Base-by-base conservation (phyloP, 2,113 vertebrate species). In the Tretioscincus oriximinensis region DNA sequence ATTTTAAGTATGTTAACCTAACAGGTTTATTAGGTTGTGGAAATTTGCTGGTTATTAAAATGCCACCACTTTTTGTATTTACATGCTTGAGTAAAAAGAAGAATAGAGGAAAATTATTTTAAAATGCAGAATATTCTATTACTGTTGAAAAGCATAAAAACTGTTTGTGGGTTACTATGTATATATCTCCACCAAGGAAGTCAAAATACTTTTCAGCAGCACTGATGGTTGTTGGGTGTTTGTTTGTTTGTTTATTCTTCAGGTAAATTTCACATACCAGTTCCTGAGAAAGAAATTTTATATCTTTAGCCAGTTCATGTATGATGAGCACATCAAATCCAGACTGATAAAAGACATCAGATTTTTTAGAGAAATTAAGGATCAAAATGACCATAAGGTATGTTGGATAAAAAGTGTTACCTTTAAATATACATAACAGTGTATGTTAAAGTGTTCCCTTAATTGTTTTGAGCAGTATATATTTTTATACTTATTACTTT, bases 231-330 rank as follows among this genome's bases (percentile, higher is more conserved):
- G 14, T 41, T 41, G 35, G 35, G 35, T 41, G 35, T 41, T 41
- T 41, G 2, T 68, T 83, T 68, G 20, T 58, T 88, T 26, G 88
- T 80, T 86, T 74, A 64, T 69, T 12, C 66, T 45, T 45, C 88
- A 99, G 98, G 98, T 99, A 71, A 99, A 99, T 91, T 99, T 99
- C 89, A 99, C 98, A 49, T 99, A 99, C 91, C 98, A 99, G 78
- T 99, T 99, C 93, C 94, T 99, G 90, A 96, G 97, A 82, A 99
- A 99, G 91, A 99, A 99, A 87, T 99, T 99, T 88, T 99, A 99
- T 92, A 99, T 99, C 91, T 99, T 99, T 93, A 99, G 98, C 86
- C 98, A 99, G 83, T 99, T 99, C 86, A 99, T 99, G 98, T 99
- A 99, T 69, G 98, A 99, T 76, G 98, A 99, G 82, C 98, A 99